A percentile compares a stretch with the other conserved stretches of the same genome.
Evolutionary conservation across 2,113 vertebrate species (phyloP).

Genomic region (Hucho hucho): DNA sequence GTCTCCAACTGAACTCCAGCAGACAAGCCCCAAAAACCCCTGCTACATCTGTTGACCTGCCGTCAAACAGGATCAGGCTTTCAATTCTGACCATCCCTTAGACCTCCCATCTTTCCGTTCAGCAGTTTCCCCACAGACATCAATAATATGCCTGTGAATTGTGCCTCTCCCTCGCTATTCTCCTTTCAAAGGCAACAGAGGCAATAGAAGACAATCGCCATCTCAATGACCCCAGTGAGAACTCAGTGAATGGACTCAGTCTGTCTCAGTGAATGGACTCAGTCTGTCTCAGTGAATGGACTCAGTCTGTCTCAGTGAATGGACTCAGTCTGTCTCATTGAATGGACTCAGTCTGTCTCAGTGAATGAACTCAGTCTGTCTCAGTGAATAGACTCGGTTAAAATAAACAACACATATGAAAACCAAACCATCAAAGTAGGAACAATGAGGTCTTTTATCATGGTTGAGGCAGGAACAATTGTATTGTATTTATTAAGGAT

Average conservation of each 20-base stretch:
- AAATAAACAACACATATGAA: background rate
- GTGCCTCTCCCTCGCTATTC: background rate
- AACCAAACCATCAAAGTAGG: background rate
- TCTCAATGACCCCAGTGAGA: background rate
- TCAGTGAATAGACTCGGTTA: no score
- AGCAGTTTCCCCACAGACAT: background rate
- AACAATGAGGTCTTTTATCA: slow-evolving; percentile 48
- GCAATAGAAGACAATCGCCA: no score
- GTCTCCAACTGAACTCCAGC: no score
- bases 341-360: no score
- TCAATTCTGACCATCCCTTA: slow-evolving; percentile 12
- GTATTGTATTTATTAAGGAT: no score
- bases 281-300: background rate
- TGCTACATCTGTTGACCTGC: background rate
- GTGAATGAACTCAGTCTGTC: background rate
- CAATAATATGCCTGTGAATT: no score
- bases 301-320: background rate
- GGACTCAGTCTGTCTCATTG: background rate
- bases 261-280: background rate
- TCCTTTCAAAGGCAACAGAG: background rate
- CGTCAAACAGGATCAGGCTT: background rate
- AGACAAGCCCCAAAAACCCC: no score
- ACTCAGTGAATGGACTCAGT: background rate
- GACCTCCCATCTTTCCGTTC: slow-evolving; percentile 7
- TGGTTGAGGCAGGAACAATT: slow-evolving; percentile 28